These are phyloP conservation scores for mouse (Mus musculus) DNA, from an alignment of 2,113 vertebrate species.

Conservation along the genomic window GRCm39 chr16:37922501-37923000, in stretches of 20 bases:
- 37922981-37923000: background rate
- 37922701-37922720: background rate
- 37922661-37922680: background rate
- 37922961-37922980: background rate
- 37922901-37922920: background rate
- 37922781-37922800: background rate
- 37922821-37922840: background rate
- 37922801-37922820: background rate
- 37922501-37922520: no score
- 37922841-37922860: background rate
- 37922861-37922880: background rate
- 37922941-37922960: background rate
- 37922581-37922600: background rate
- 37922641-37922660: background rate
- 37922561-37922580: background rate
- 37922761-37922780: background rate
- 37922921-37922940: background rate
- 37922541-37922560: background rate
- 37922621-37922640: background rate
- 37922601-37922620: background rate
- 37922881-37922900: background rate
- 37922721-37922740: background rate
- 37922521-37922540: no score
- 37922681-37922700: background rate
- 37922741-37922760: background rate